Base-by-base conservation (phyloP, 2,797 vertebrate species). In the Vireo griseus region DNA sequence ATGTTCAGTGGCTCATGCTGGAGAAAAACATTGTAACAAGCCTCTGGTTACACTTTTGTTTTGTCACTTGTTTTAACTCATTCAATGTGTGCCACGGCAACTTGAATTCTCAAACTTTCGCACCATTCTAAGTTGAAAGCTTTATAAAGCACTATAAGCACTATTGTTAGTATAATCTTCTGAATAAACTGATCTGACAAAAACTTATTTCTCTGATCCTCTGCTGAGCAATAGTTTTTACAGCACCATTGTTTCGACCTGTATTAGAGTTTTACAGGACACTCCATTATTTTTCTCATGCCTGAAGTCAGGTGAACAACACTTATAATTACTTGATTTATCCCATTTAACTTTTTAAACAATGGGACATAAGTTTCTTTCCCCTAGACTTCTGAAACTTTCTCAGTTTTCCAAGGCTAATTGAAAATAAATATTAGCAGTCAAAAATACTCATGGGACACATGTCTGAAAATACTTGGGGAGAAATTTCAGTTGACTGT, bases 81-180 rank as follows among this genome's bases (percentile, higher is more conserved):
- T 72, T 77, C 61, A 57, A 5, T 42, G 42, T 1, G 0, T 28
- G 11, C 21, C 19, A 9, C 0, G 1, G 47, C 47, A 68, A 47
- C 16, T 65, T 68, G 10, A 52, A 17, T 84, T 78, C 73, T 73
- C n/a, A 76, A 62, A 66, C 24, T 68, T 61, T 16, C 68, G 26
- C 15, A 39, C 37, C 37, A 24, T 51, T 84, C 14, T 28, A 76
- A 87, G 25, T 10, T 48, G n/a, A 67, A 75, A 55, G 26, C 5
- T 58, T 82, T 59, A 51, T 52, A 79, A 69, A 88, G 58, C 15
- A 87, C 44, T 22, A 25, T 48, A 48, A 76, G 5, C 6, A 14
- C 11, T 68, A 6, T 45, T 90, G 25, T 50, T 59, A n/a, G 72
- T 47, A 48, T 4, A 71, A 44, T 31, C n/a, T 54, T 74, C 7